These are phyloP conservation scores for Rhimphoctona megacephalus DNA, from an alignment of 2,888 invertebrate species.

Conservation along the genomic window DNA sequence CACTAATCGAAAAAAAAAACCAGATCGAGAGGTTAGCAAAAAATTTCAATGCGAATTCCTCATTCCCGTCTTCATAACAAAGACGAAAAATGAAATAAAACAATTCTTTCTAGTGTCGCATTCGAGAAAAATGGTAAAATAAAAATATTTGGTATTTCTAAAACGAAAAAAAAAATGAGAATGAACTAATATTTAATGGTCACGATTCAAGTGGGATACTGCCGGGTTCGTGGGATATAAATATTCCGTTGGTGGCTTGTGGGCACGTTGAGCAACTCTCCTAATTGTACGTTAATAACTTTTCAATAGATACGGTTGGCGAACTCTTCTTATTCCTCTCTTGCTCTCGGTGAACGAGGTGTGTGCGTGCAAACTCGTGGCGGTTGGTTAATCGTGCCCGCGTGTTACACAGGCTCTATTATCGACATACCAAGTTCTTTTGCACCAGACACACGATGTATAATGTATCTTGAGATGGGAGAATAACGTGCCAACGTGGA, in stretches of 20 bases:
- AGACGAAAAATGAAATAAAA: not conserved
- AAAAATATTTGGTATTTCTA: not conserved
- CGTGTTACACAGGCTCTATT: conserved; percentile 47
- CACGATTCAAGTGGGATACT: conserved; percentile 24
- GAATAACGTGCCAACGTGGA: conserved; percentile 8
- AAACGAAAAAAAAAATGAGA: not conserved
- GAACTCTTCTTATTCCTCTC: not conserved
- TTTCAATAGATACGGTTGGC: conserved; percentile 48
- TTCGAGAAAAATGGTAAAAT: not conserved
- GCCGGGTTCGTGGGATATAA: conserved; percentile 28
- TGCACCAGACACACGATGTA: conserved; percentile 32
- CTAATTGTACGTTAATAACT: conserved; percentile 62
- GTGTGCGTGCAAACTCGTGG: conserved; percentile 59
- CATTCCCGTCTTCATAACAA: not conserved
- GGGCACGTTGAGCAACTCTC: conserved; percentile 27
- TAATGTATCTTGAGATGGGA: conserved; percentile 19
- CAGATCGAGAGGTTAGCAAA: not conserved
- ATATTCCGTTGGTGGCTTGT: conserved; percentile 26
- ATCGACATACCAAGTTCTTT: conserved; percentile 23
- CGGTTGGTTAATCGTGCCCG: conserved; percentile 64
- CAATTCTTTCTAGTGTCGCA: not conserved
- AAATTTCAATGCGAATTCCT: not conserved
- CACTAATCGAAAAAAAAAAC: not conserved
- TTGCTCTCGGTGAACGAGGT: not conserved
- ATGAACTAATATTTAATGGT: conserved; percentile 11